A percentile compares a stretch with the other conserved stretches of the same genome.
These are phyloP conservation scores for Leptopilina drosophilae DNA, from an alignment of 2,888 invertebrate genomes.

Conservation along the genomic window DNA sequence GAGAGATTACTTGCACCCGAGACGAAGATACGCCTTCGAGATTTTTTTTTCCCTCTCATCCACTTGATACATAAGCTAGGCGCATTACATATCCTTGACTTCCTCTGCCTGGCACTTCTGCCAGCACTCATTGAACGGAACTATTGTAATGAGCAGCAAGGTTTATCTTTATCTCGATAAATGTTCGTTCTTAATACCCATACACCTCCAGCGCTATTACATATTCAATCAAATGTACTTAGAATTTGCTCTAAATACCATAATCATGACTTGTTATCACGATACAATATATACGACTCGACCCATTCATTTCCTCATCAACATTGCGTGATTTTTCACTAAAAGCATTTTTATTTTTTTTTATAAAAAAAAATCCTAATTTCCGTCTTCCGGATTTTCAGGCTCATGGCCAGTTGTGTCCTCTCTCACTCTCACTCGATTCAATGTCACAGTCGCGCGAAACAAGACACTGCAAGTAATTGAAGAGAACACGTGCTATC, in stretches of 20 bases:
- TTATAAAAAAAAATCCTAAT: background rate
- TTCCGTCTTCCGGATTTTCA: slow-evolving; percentile 33
- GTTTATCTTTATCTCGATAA: slow-evolving; percentile 58
- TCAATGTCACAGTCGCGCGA: slow-evolving; percentile 36
- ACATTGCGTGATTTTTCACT: background rate
- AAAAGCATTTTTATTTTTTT: too few species aligned
- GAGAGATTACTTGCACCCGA: slow-evolving; percentile 29
- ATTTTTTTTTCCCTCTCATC: background rate
- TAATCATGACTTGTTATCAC: slow-evolving; percentile 57
- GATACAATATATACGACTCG: background rate
- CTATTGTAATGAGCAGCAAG: slow-evolving; percentile 52
- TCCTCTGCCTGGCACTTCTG: slow-evolving; percentile 42
- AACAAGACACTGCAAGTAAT: slow-evolving; percentile 33
- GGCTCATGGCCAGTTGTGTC: slow-evolving; percentile 16
- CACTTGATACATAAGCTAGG: background rate
- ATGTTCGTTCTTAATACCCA: slow-evolving; percentile 48
- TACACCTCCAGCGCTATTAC: slow-evolving; percentile 49
- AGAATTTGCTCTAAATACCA: slow-evolving; percentile 63
- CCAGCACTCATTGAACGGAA: slow-evolving; percentile 49
- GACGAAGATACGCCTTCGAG: slow-evolving; percentile 20
- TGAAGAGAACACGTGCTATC: slow-evolving; percentile 38
- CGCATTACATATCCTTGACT: slow-evolving; percentile 13
- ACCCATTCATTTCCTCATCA: background rate
- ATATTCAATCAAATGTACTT: slow-evolving; percentile 53
- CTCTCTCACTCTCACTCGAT: background rate